A percentile compares a stretch with the other conserved stretches of the same genome.
Conservation (phyloP, 1,140 invertebrate species). For the Megathymus violae region DNA sequence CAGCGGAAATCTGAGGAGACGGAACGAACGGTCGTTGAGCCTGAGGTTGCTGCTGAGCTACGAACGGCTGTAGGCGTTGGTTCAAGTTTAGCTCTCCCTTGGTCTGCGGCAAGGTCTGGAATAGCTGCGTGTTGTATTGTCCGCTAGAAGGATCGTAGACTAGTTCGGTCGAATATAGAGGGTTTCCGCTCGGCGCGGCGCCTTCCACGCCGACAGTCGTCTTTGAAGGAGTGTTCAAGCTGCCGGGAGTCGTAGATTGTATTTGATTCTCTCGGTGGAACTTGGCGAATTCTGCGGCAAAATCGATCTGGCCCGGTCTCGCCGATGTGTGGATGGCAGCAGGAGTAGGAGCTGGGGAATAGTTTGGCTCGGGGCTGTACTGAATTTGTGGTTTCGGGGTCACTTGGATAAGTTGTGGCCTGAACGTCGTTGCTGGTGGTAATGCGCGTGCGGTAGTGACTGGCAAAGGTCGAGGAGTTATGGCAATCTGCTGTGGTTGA, state of each 20-base stretch:
- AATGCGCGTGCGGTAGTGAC: constrained; percentile 86
- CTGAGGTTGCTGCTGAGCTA: constrained; percentile 84
- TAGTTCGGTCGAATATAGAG: constrained; percentile 90
- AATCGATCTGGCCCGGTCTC: constrained; percentile 85
- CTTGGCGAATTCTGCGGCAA: constrained; percentile 89
- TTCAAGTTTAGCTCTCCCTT: constrained; percentile 88
- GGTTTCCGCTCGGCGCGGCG: constrained; percentile 80
- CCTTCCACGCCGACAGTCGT: constrained; percentile 55
- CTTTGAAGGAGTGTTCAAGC: constrained; percentile 63
- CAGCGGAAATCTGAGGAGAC: constrained; percentile 70
- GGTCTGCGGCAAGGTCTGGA: constrained; percentile 89
- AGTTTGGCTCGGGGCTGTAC: constrained; percentile 84
- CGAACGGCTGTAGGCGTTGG: constrained; percentile 89
- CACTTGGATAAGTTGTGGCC: constrained; percentile 86
- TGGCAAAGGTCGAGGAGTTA: constrained; percentile 86
- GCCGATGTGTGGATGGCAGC: constrained; percentile 57
- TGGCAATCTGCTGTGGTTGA: constrained; percentile 82
- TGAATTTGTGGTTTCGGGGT: constrained; percentile 84
- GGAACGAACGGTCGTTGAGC: constrained; percentile 69
- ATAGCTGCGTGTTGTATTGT: constrained; percentile 91
- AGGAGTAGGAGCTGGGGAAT: constrained; percentile 72
- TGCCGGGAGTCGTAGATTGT: constrained; percentile 74
- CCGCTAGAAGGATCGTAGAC: constrained; percentile 91
- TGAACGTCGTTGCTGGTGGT: constrained; percentile 87
- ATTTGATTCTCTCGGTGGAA: constrained; percentile 90